phyloP scores from a whole-genome alignment of 2,888 invertebrate genomes.

The Epinotia bilunana region DNA sequence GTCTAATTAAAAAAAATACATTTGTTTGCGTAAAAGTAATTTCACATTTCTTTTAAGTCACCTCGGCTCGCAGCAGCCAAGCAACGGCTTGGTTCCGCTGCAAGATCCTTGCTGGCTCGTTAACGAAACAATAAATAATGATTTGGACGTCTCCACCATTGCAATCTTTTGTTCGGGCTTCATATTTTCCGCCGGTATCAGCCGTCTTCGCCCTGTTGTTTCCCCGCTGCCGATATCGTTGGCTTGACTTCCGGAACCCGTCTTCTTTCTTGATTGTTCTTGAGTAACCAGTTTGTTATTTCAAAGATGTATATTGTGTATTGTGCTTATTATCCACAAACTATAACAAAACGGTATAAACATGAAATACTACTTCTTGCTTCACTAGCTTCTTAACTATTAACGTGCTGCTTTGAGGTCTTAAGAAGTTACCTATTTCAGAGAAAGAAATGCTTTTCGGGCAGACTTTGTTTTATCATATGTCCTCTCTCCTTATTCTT shows the following conservation, averaged over 20 bases:
- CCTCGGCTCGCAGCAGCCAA: conserved; percentile 38
- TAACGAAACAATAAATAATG: conserved; percentile 82
- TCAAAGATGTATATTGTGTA: not conserved
- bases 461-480: too few species aligned
- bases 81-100: conserved; percentile 55
- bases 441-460: too few species aligned
- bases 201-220: conserved; percentile 60
- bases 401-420: too few species aligned
- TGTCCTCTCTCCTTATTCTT: too few species aligned
- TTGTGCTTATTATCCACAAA: not conserved
- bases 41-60: conserved; percentile 7
- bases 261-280: conserved; percentile 43
- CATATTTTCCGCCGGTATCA: conserved; percentile 68
- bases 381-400: too few species aligned
- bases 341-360: not conserved
- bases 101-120: conserved; percentile 72
- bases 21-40: not conserved
- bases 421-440: too few species aligned
- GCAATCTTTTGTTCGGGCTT: conserved; percentile 70
- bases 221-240: conserved; percentile 59
- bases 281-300: conserved; percentile 37
- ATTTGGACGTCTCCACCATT: conserved; percentile 72
- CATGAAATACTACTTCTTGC: too few species aligned
- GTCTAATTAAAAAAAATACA: not conserved
- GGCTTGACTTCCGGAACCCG: conserved; percentile 57